Evolutionary conservation across 2,888 invertebrate genomes (phyloP), one percentile per base, ranked within the genome.

Genomic region (Psylliodes chrysocephalus): DNA sequence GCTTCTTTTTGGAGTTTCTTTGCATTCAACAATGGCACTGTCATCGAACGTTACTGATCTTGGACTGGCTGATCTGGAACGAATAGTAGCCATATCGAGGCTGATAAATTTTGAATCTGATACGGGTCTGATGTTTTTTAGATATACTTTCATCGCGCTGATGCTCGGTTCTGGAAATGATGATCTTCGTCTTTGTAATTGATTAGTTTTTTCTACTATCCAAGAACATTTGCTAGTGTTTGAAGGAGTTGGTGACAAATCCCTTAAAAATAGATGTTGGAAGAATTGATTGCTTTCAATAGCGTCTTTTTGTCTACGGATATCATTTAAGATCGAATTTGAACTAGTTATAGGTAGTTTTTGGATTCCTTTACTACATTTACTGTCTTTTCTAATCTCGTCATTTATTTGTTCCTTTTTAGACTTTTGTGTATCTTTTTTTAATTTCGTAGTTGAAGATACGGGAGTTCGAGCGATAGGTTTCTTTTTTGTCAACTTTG

Each of bases 71-170:
- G 85, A 83, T 69, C 79, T 62, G 83, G 87, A 77, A 84, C 88
- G 62, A 77, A 81, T 75, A 78, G 72, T 63, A 52, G 73, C 72
- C n/a, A 73, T 85, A 73, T 91, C 91, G 83, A 89, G 85, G 72
- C 86, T 85, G 73, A 87, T 87, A 78, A 92, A 92, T 73, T 89
- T 88, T 0, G 91, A 92, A 70, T 90, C 86, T 1, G 89, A 87
- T 0, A 92, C 91, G 3, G 92, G 90, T 75, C 87, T 88, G 67
- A 90, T 88, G 72, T 90, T 86, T 42, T 87, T 85, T 38, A 91
- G 83, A 76, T 91, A 92, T 28, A 88, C 84, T 75, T 88, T 89
- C 67, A 89, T 76, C 2, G 86, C 83, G 40, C 85, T 81, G 18
- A 86, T 79, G 6, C 88, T 86, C 57, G 89, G 88, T 63, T 90